These are phyloP conservation scores for Thysanoteuthis rhombus DNA, from an alignment of 2,888 invertebrate genomes.

Conservation along the genomic window DNA sequence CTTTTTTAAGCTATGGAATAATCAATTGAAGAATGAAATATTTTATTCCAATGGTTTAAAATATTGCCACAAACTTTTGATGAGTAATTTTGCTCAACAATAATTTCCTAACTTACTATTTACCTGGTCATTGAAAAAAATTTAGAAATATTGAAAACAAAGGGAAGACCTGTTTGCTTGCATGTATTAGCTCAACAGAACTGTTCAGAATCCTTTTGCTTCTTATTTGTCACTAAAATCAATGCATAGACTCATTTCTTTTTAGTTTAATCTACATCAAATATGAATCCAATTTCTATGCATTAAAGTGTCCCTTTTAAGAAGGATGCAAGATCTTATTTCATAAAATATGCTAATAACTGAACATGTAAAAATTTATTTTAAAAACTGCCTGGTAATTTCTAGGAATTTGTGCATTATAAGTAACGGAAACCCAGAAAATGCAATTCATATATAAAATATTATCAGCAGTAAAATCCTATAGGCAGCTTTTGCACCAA, in stretches of 20 bases:
- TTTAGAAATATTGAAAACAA: too few species aligned
- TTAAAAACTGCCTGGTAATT: not conserved
- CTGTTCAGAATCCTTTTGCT: not conserved
- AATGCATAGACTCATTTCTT: not conserved
- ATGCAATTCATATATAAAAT: not conserved
- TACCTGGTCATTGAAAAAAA: too few species aligned
- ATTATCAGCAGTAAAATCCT: not conserved
- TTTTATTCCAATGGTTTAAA: too few species aligned
- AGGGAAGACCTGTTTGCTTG: too few species aligned
- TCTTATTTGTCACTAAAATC: not conserved
- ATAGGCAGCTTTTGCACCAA: not conserved
- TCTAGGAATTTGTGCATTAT: not conserved
- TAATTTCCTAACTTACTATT: too few species aligned
- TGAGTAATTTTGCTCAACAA: too few species aligned
- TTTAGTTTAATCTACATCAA: not conserved
- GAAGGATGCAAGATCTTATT: not conserved
- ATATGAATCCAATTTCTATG: not conserved
- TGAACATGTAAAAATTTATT: not conserved
- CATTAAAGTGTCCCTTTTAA: not conserved
- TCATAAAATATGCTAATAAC: not conserved
- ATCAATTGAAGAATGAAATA: too few species aligned
- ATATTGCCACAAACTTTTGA: too few species aligned
- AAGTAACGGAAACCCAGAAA: not conserved
- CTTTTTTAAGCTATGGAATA: too few species aligned
- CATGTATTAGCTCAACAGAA: too few species aligned